phyloP scores from a whole-genome alignment of 2,797 vertebrate genomes.

The Urosaurus nigricauda region DNA sequence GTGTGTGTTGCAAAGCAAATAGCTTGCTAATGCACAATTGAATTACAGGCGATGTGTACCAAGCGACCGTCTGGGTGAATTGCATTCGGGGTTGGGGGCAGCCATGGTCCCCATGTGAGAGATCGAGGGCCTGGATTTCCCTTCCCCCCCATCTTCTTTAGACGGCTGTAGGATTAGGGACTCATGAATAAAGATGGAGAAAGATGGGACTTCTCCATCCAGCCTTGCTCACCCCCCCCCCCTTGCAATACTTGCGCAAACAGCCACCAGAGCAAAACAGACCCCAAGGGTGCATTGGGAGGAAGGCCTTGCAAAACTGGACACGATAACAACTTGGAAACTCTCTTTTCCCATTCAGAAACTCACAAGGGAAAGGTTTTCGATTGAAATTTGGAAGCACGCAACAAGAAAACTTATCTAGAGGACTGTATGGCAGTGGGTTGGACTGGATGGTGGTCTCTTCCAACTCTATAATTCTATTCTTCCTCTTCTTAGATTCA shows the following conservation, averaged over 20 bases:
- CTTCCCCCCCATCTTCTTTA: neutral
- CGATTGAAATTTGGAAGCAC: neutral
- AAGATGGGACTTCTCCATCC: neutral
- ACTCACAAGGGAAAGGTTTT: too few relatives aligned
- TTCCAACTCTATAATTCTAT: too few relatives aligned
- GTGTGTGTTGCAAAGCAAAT: too few relatives aligned
- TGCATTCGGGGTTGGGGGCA: too few relatives aligned
- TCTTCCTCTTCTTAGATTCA: too few relatives aligned
- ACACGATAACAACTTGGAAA: neutral
- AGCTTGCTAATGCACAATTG: neutral
- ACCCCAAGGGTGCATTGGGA: neutral
- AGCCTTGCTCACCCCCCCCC: too few relatives aligned
- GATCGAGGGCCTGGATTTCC: neutral
- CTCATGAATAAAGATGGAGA: constrained; percentile 31
- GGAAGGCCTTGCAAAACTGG: too few relatives aligned
- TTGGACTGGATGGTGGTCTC: too few relatives aligned
- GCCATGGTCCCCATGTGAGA: neutral
- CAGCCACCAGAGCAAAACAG: neutral
- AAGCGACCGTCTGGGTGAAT: neutral
- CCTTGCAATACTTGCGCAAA: neutral
- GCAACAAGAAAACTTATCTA: too few relatives aligned
- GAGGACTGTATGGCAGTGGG: too few relatives aligned
- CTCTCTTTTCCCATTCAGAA: too few relatives aligned
- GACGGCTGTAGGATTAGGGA: neutral
- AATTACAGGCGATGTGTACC: neutral